Conservation (phyloP, 2,888 invertebrate genomes). For the Tipula vernalis region DNA sequence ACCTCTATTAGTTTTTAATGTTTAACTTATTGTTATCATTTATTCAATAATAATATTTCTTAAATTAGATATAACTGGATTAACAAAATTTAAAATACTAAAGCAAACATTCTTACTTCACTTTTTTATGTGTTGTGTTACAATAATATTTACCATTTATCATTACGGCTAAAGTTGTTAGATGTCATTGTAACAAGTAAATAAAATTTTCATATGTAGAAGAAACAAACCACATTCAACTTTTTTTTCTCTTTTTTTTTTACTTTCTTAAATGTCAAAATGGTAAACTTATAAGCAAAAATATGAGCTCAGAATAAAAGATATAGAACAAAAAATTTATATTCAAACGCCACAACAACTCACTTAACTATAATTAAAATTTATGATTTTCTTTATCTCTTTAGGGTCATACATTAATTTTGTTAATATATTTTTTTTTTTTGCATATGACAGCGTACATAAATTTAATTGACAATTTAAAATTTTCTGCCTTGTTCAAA, state of each 20-base stretch:
- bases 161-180: not conserved
- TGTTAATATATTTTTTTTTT: not conserved
- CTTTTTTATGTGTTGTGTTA: not conserved
- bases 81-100: not conserved
- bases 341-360: not conserved
- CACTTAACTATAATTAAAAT: not conserved
- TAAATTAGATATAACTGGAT: not conserved
- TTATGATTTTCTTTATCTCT: not conserved
- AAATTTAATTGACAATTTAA: not conserved
- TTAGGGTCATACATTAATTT: not conserved
- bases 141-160: slow-evolving; percentile 4
- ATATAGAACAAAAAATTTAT: not conserved
- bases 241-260: not conserved
- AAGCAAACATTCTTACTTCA: not conserved
- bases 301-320: not conserved
- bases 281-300: not conserved
- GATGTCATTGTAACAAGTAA: not conserved
- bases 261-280: slow-evolving; percentile 4
- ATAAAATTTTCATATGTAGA: not conserved
- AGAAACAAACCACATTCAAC: not conserved
- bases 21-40: not conserved
- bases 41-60: not conserved
- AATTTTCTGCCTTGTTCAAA: not conserved
- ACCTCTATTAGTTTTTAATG: not conserved
- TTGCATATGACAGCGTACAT: not conserved